Evolutionary conservation across 2,797 vertebrate species (phyloP).

Genomic region (Dicrostonyx torquatus): DNA sequence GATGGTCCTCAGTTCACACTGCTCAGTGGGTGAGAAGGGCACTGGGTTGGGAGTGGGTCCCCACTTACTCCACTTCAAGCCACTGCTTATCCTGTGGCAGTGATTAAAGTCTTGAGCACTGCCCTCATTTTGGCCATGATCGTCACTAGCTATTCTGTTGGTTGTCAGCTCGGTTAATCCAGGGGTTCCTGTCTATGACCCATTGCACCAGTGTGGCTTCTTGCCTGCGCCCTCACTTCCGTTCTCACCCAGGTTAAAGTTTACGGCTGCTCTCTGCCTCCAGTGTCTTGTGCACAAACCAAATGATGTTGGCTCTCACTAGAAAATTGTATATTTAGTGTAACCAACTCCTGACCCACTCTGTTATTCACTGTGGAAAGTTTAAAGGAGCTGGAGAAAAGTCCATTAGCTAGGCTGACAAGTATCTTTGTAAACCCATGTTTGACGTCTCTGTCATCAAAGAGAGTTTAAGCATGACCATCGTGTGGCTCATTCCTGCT

Average conservation of each 20-base stretch:
- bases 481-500: not conserved
- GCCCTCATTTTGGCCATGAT: not conserved
- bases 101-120: not conserved
- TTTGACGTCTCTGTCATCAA: not conserved
- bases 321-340: not conserved
- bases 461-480: not conserved
- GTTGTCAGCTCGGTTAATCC: not conserved
- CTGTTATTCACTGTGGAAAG: not conserved
- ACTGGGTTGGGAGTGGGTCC: fast-evolving
- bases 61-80: not conserved
- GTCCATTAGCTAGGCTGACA: too few relatives aligned
- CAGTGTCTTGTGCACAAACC: not conserved
- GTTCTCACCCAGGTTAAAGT: not conserved
- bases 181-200: too few relatives aligned
- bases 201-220: too few relatives aligned
- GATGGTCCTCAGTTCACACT: not conserved
- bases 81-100: not conserved
- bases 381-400: not conserved
- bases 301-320: not conserved
- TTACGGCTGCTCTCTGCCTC: not conserved
- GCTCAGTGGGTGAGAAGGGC: not conserved
- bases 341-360: not conserved
- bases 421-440: not conserved
- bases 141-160: not conserved
- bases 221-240: not conserved